Evolutionary conservation across 2,797 vertebrate genomes (phyloP), one percentile per base, ranked within the genome.

Genomic region (Pachyuromys duprasi): DNA sequence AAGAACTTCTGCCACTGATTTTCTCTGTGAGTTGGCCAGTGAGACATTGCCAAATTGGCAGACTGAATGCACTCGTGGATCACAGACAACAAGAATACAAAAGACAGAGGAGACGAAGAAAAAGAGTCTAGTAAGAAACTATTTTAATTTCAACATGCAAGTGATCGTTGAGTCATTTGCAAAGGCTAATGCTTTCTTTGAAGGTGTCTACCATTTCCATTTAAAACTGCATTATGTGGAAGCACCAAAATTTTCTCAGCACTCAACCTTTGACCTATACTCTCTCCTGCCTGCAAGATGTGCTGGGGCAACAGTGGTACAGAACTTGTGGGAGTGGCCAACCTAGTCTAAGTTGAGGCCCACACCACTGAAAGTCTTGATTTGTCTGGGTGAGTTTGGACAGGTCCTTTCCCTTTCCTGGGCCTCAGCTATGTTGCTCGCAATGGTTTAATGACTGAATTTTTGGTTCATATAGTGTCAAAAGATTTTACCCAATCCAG

Each of bases 81-180:
- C n/a, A 90, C 76, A 45, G 93, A 31, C 55, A 95, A 89, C 57
- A 93, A 67, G n/a, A 86, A 26, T 93, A 75, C 55, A 69, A 95
- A 72, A 87, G 33, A 83, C 36, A 86, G 31, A 17, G 4, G 49
- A 81, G 81, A 55, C 39, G 53, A 91, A 92, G 24, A 93, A 69
- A 72, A 72, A 60, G 11, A 92, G 79, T 83, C 79, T 91, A 93
- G 11, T 76, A 93, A 91, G 76, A 93, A 92, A 72, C 67, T 53
- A 91, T 87, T 92, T 95, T 65, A 75, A 86, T 93, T 91, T 89
- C 89, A 94, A 89, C 53, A 65, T 89, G 49, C 49, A 90, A 75
- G 42, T 93, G 60, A 91, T 39, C 63, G 80, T 93, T 15, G 60
- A 84, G 36, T 84, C 49, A 86, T 90, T 76, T 91, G 36, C 55